Conservation (phyloP, 2,888 invertebrate genomes). For the Andrena marginata region DNA sequence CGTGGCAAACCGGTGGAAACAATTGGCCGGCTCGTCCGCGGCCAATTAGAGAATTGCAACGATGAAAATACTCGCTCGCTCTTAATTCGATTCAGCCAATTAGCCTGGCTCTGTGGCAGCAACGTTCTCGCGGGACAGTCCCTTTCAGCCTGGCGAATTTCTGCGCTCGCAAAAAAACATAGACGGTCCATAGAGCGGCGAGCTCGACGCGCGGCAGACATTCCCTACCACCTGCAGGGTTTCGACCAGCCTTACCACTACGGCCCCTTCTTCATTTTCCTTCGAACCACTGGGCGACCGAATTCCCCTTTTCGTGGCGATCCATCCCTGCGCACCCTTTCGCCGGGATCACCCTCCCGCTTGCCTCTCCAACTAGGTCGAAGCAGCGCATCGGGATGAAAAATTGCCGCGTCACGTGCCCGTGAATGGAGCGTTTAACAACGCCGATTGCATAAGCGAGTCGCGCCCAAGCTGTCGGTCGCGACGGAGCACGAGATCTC, state of each 20-base stretch:
- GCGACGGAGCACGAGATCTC: not conserved
- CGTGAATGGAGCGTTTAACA: slow-evolving; percentile 50
- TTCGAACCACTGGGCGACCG: slow-evolving; percentile 4
- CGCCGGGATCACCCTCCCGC: not conserved
- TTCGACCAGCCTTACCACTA: not conserved
- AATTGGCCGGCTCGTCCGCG: slow-evolving; percentile 83
- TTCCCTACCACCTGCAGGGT: not conserved
- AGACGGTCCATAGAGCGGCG: not conserved
- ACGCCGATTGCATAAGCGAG: slow-evolving; percentile 53
- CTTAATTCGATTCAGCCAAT: slow-evolving; percentile 83
- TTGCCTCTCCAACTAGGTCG: slow-evolving; percentile 33
- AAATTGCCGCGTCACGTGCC: slow-evolving; percentile 45
- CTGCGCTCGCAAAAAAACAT: not conserved
- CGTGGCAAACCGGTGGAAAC: slow-evolving; percentile 80
- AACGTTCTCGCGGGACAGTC: not conserved
- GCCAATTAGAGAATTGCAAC: slow-evolving; percentile 81
- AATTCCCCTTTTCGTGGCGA: not conserved
- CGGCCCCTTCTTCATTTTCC: not conserved
- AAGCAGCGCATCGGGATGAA: slow-evolving; percentile 35
- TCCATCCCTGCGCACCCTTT: not conserved
- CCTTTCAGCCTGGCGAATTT: not conserved
- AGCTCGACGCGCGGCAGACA: not conserved
- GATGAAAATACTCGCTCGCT: slow-evolving; percentile 77
- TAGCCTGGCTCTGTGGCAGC: slow-evolving; percentile 61
- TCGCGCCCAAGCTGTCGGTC: not conserved